phyloP scores from a whole-genome alignment of 2,888 invertebrate species.

The Mylabris sibirica region DNA sequence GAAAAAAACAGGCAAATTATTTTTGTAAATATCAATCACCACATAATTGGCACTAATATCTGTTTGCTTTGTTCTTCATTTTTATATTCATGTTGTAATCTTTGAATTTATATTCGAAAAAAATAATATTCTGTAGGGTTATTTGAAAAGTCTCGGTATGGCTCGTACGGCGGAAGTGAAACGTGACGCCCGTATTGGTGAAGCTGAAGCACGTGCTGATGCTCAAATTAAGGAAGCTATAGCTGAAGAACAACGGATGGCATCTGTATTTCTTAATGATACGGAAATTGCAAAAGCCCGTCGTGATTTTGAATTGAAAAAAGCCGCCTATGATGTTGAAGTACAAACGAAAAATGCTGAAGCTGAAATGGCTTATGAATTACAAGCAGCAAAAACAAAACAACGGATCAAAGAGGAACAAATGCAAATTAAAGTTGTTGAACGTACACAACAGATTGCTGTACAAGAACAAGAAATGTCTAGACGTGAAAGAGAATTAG shows the following conservation, averaged over 20 bases:
- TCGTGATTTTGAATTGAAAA: slow-evolving; percentile 95
- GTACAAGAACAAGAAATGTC: slow-evolving; percentile 97
- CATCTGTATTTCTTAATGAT: slow-evolving; percentile 91
- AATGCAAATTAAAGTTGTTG: slow-evolving; percentile 84
- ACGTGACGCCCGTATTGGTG: slow-evolving; percentile 94
- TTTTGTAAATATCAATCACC: slow-evolving; percentile 6
- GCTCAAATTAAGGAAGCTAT: slow-evolving; percentile 93
- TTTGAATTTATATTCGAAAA: neutral
- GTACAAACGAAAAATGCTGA: slow-evolving; percentile 94
- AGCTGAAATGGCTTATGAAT: slow-evolving; percentile 91
- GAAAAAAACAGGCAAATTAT: neutral
- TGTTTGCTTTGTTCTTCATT: slow-evolving; percentile 28
- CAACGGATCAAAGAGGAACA: slow-evolving; percentile 92
- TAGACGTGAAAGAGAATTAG: slow-evolving; percentile 89
- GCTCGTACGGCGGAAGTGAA: slow-evolving; percentile 95
- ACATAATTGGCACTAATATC: slow-evolving; percentile 24
- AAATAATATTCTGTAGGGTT: slow-evolving; percentile 69
- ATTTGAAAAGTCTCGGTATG: slow-evolving; percentile 93
- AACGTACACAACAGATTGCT: slow-evolving; percentile 80
- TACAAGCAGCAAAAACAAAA: slow-evolving; percentile 95
- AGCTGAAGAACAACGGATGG: slow-evolving; percentile 96
- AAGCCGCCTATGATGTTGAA: slow-evolving; percentile 96
- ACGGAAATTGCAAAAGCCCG: slow-evolving; percentile 97
- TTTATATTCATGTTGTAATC: neutral
- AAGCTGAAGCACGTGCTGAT: slow-evolving; percentile 93